Evolutionary conservation across 2,888 invertebrate species (phyloP).

Genomic region (Odontocerum albicorne): DNA sequence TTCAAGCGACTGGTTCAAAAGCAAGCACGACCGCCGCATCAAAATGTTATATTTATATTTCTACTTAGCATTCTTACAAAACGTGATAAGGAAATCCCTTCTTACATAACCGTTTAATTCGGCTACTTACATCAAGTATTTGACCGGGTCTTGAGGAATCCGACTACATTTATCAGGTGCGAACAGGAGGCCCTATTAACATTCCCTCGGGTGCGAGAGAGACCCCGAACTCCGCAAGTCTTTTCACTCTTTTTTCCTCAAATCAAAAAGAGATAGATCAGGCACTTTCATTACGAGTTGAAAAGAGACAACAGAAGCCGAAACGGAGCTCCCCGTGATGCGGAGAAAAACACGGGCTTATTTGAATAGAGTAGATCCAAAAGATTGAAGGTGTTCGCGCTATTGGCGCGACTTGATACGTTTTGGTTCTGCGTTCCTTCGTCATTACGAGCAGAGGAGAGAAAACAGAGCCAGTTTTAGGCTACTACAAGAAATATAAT

Average conservation of each 20-base stretch:
- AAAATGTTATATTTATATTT: too few relatives aligned
- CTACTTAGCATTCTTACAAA: too few relatives aligned
- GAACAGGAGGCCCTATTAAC: constrained; percentile 34
- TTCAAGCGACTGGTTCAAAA: too few relatives aligned
- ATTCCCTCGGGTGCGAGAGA: constrained; percentile 28
- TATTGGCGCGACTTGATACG: constrained; percentile 24
- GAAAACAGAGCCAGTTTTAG: neutral
- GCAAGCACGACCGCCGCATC: too few relatives aligned
- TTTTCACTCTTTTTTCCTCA: constrained; percentile 33
- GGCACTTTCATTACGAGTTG: neutral
- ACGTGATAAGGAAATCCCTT: too few relatives aligned
- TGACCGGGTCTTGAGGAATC: constrained; percentile 31
- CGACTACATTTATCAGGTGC: constrained; percentile 35
- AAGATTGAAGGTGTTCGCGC: constrained; percentile 23
- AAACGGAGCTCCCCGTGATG: constrained; percentile 36
- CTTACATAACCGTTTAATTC: too few relatives aligned
- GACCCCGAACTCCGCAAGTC: constrained; percentile 24
- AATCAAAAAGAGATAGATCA: constrained; percentile 18
- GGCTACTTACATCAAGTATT: too few relatives aligned
- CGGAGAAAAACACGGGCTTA: constrained; percentile 35
- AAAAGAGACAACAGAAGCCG: constrained; percentile 30
- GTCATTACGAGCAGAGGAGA: neutral
- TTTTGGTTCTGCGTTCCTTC: constrained; percentile 8
- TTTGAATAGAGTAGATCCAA: constrained; percentile 32
- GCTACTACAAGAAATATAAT: too few relatives aligned